phyloP scores from a whole-genome alignment of 2,888 invertebrate species.

The Dendrolimus pini region DNA sequence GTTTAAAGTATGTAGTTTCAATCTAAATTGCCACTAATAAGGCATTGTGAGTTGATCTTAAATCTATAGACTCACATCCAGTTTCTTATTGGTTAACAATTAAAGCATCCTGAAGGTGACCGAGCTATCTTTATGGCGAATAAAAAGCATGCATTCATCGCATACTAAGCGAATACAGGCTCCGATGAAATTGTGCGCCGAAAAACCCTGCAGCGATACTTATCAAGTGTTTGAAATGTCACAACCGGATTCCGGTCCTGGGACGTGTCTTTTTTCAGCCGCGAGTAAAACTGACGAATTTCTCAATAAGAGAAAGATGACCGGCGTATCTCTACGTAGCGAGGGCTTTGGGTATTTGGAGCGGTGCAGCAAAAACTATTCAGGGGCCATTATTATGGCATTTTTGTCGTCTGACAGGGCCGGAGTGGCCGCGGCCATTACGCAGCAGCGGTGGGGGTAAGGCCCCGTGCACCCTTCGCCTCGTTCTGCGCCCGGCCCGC shows the following conservation, averaged over 20 bases:
- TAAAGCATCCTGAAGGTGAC: conserved; percentile 70
- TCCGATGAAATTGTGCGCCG: conserved; percentile 60
- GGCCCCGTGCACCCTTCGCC: conserved; percentile 22
- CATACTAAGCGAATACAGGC: conserved; percentile 61
- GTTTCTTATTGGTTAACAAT: conserved; percentile 67
- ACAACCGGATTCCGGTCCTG: conserved; percentile 69
- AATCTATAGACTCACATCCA: conserved; percentile 12
- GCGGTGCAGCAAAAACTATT: conserved; percentile 74
- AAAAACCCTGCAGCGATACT: conserved; percentile 67
- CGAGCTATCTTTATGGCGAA: conserved; percentile 48
- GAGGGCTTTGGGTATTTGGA: conserved; percentile 67
- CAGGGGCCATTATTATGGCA: conserved; percentile 75
- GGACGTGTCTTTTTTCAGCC: conserved; percentile 55
- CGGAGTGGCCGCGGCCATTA: conserved; percentile 71
- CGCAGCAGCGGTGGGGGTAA: conserved; percentile 37
- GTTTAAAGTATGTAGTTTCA: conserved; percentile 16
- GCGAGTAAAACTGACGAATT: conserved; percentile 74
- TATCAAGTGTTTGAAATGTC: conserved; percentile 78
- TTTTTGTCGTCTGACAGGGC: conserved; percentile 77
- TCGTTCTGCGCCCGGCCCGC: conserved; percentile 25
- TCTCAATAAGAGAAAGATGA: conserved; percentile 76
- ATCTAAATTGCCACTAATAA: conserved; percentile 35
- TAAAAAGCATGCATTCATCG: conserved; percentile 64
- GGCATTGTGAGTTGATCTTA: conserved; percentile 25
- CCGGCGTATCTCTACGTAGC: conserved; percentile 68